Conservation (phyloP, 2,888 invertebrate species). For the Thera britannica region DNA sequence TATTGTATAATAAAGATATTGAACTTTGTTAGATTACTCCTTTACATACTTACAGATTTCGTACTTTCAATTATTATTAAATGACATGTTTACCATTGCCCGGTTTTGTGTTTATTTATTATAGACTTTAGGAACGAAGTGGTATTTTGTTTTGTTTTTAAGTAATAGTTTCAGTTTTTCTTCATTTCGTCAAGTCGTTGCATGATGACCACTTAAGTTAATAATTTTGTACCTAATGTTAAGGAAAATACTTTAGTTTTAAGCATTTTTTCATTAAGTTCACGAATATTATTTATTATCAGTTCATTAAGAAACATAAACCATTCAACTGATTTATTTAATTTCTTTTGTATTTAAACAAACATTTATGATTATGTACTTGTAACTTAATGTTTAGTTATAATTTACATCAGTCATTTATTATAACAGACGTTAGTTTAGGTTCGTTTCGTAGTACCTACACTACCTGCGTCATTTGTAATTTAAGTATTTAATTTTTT, state of each 20-base stretch:
- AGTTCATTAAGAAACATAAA: constrained; percentile 83
- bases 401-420: constrained; percentile 78
- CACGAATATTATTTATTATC: constrained; percentile 84
- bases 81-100: constrained; percentile 63
- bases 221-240: constrained; percentile 83
- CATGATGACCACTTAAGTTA: constrained; percentile 78
- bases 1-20: constrained; percentile 45
- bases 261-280: constrained; percentile 80
- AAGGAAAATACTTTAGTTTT: constrained; percentile 72
- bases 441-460: constrained; percentile 78
- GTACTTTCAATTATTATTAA: constrained; percentile 66
- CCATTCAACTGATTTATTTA: constrained; percentile 83
- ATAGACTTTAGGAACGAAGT: constrained; percentile 58
- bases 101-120: constrained; percentile 75
- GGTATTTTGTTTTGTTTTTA: constrained; percentile 66
- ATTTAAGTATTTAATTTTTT: constrained; percentile 84
- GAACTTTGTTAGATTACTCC: constrained; percentile 54
- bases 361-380: constrained; percentile 70
- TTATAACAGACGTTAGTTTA: constrained; percentile 81
- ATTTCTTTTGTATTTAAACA: constrained; percentile 83
- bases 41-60: constrained; percentile 65
- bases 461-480: constrained; percentile 78
- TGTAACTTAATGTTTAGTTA: constrained; percentile 68
- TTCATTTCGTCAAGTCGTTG: constrained; percentile 72
- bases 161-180: constrained; percentile 72